Conservation (phyloP, 2,113 vertebrate genomes). For the Grantiella picta region DNA sequence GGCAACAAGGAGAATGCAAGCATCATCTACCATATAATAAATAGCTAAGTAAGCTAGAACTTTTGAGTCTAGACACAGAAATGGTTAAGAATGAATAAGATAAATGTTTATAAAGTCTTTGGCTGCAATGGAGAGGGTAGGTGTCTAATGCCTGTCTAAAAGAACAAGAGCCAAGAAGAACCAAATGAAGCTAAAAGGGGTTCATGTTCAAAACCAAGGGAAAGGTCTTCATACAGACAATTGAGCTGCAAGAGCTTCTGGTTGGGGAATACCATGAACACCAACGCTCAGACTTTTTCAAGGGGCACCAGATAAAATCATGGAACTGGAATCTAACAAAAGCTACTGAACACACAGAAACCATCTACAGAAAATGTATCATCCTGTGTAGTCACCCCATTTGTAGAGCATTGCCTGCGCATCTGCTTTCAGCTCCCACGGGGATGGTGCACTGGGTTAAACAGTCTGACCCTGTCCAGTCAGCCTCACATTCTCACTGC, state of each 20-base stretch:
- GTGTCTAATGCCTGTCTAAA: background rate
- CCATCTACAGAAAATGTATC: background rate
- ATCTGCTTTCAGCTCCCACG: background rate
- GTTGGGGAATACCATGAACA: background rate
- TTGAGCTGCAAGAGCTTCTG: background rate
- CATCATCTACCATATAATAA: background rate
- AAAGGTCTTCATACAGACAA: background rate
- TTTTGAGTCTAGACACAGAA: background rate
- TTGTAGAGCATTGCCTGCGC: background rate
- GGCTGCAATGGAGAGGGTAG: background rate
- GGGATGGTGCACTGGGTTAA: background rate
- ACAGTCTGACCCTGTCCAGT: background rate
- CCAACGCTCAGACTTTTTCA: background rate
- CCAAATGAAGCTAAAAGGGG: background rate
- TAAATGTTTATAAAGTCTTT: background rate
- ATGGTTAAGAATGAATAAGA: background rate
- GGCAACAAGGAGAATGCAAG: background rate
- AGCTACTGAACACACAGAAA: background rate
- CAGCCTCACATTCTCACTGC: background rate
- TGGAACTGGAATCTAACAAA: background rate
- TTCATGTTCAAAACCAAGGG: background rate
- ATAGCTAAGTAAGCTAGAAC: background rate
- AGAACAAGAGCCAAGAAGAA: background rate
- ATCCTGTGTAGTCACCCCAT: background rate
- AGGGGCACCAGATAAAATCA: background rate